A percentile compares a stretch with the other conserved stretches of the same genome.
Evolutionary conservation across 2,888 invertebrate genomes (phyloP).

Genomic region (Timema cristinae): DNA sequence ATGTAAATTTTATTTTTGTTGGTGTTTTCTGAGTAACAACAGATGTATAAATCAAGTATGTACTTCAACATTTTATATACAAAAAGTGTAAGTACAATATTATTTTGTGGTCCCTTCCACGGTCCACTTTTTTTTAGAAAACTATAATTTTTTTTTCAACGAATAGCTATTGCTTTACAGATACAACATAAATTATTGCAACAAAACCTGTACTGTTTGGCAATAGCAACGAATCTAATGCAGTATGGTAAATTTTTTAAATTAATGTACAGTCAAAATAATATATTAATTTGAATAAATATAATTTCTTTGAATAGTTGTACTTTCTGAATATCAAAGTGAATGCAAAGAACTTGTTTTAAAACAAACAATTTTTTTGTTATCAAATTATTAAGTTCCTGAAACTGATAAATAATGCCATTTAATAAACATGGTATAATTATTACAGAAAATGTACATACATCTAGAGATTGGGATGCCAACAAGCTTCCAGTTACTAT

Average conservation of each 20-base stretch:
- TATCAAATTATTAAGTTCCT: no score
- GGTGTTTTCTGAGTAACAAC: not conserved
- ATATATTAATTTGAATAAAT: constrained; percentile 12
- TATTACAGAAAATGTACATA: no score
- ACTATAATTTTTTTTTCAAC: constrained; percentile 19
- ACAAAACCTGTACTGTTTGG: constrained; percentile 11
- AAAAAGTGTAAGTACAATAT: not conserved
- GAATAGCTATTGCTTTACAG: constrained; percentile 16
- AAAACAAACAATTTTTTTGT: no score
- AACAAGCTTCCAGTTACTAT: no score
- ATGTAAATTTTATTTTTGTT: no score
- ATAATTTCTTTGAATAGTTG: constrained; percentile 9
- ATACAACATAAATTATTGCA: constrained; percentile 1
- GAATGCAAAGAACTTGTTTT: no score
- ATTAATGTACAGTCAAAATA: constrained; percentile 5
- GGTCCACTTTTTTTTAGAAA: constrained; percentile 13
- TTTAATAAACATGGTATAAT: no score
- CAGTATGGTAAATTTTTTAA: constrained; percentile 1
- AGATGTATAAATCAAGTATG: no score
- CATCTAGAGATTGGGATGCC: no score
- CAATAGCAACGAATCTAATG: constrained; percentile 21
- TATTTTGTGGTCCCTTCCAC: constrained; percentile 22
- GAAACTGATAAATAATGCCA: not conserved
- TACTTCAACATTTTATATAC: no score
- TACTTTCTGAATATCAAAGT: no score